Conservation (phyloP, 2,888 invertebrate species). For the Archaeoteleia sp. region DNA sequence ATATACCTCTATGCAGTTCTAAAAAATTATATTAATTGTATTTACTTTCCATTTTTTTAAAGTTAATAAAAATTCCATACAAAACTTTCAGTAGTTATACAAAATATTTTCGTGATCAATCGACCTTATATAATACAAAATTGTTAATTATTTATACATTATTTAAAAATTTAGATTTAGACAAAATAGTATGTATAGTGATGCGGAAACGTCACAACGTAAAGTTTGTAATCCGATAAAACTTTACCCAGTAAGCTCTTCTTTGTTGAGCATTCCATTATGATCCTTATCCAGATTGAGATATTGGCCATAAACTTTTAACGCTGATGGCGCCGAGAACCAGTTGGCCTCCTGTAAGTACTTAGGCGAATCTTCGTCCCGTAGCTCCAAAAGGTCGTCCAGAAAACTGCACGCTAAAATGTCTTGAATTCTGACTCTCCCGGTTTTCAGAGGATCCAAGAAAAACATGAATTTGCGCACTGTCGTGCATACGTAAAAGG, state of each 20-base stretch:
- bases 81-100: conserved; percentile 4
- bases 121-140: too few species aligned
- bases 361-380: conserved; percentile 89
- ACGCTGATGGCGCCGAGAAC: conserved; percentile 92
- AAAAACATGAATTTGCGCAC: conserved; percentile 97
- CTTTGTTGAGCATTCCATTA: conserved; percentile 95
- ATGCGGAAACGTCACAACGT: conserved; percentile 3
- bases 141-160: too few species aligned
- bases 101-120: too few species aligned
- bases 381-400: conserved; percentile 91
- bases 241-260: conserved; percentile 88
- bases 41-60: neutral
- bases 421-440: conserved; percentile 92
- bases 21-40: conserved; percentile 1
- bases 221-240: too few species aligned
- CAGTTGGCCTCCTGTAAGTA: conserved; percentile 91
- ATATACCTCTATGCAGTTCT: too few species aligned
- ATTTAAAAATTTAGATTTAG: too few species aligned
- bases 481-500: conserved; percentile 97
- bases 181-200: too few species aligned
- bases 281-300: conserved; percentile 94
- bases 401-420: conserved; percentile 93
- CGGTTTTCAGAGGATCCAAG: conserved; percentile 91
- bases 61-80: conserved; percentile 3
- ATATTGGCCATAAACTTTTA: conserved; percentile 95